Base-by-base conservation (phyloP, 92 coral and sea anemone genomes). In the Epizoanthus scotinus region DNA sequence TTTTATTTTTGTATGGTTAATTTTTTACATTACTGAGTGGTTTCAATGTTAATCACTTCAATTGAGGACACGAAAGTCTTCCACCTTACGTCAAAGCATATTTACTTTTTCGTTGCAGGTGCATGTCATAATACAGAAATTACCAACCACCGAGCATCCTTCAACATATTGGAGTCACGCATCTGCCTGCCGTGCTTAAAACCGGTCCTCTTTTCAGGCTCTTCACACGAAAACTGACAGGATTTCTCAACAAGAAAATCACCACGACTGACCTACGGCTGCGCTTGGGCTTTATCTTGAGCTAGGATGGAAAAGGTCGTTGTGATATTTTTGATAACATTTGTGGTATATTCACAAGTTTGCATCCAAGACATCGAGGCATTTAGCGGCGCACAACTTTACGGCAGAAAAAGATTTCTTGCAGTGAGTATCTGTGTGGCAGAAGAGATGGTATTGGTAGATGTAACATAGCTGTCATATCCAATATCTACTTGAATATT, bases 81-180 rank as follows among this genome's bases (percentile, higher is more conserved):
- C 40, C 19, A 13, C 55, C 59, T 19, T 55, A 24, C 81, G 55
- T 9, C 19, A 47, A 75, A 60, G 25, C 52, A 20, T 75, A 31
- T 75, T 75, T 75, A 38, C 68, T 17, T 17, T 71, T 53, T 20
- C 22, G 29, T 6, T 53, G 78, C 78, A 53, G 78, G 44, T 71
- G 78, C 18, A 49, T 36, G 57, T 8, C 13, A 71, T 53, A 71
- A 53, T 25, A 71, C 20, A 13, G 22, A 27, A 40, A 50, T 50
- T 60, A 53, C 44, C 4, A 27, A 68, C 78, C 14, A 19, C 78
- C 27, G 5, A 28, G 47, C 28, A 42, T 20, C 19, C 52, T 47
- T 14, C 27, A 71, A 52, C 13, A 21, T 50, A 24, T 8, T 18
- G n/a, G 53, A n/a, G 20, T 24, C 63, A 26, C 62, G 3, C 15